Conservation (phyloP, 1,140 invertebrate species). For the Formica selysi region DNA sequence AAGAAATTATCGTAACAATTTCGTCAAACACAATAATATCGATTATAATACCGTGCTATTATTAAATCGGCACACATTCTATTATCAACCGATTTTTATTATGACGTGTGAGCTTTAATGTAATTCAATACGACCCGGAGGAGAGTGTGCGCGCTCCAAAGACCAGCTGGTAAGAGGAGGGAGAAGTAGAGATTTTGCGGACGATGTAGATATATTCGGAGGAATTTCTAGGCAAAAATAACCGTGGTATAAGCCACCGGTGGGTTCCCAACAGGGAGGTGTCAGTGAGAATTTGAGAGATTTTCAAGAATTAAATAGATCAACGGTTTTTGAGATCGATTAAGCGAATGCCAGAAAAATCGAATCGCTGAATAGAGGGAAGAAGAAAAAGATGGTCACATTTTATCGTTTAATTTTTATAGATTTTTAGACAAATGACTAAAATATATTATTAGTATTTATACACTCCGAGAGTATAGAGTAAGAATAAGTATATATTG, state of each 20-base stretch:
- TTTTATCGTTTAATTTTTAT: background rate
- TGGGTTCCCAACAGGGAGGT: constrained; percentile 64
- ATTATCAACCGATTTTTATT: constrained; percentile 21
- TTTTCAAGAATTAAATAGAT: constrained; percentile 63
- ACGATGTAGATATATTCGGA: constrained; percentile 84
- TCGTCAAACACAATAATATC: background rate
- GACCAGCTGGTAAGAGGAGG: constrained; percentile 74
- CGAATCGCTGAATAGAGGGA: background rate
- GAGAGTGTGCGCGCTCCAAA: constrained; percentile 42
- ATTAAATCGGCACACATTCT: background rate
- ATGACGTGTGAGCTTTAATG: constrained; percentile 64
- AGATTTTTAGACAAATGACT: background rate
- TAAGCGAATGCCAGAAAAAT: background rate
- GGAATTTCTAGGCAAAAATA: constrained; percentile 85
- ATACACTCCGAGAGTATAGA: no score
- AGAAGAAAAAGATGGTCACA: background rate
- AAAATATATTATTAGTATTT: background rate
- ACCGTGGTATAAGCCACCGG: constrained; percentile 76
- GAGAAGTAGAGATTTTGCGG: constrained; percentile 82
- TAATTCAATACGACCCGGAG: constrained; percentile 76
- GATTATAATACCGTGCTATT: background rate
- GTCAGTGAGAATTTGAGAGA: constrained; percentile 70
- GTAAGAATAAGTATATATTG: background rate
- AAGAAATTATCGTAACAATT: background rate
- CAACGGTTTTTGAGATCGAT: constrained; percentile 36